A percentile compares a stretch with the other conserved stretches of the same genome.
These are phyloP conservation scores for Actias luna DNA, from an alignment of 2,888 invertebrate species.

Conservation along the genomic window DNA sequence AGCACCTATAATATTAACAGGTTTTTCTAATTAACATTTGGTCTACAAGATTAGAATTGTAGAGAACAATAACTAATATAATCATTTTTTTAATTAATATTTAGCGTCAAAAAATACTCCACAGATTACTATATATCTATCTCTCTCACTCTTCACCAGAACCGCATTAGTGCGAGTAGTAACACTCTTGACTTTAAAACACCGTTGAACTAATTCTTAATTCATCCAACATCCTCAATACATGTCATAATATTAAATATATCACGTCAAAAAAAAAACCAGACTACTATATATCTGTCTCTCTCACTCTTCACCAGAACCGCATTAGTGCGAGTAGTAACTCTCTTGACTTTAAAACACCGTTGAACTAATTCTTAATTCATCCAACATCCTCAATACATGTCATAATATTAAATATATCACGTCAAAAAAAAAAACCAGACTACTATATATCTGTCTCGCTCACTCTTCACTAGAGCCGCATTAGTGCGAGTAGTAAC, in stretches of 20 bases:
- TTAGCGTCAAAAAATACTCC: background rate
- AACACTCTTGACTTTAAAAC: background rate
- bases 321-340: slow-evolving; percentile 5
- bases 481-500: slow-evolving; percentile 3
- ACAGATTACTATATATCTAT: background rate
- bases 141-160: background rate
- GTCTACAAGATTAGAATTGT: background rate
- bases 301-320: background rate
- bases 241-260: background rate
- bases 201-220: too few relatives aligned
- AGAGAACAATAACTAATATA: background rate
- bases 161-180: slow-evolving; percentile 6
- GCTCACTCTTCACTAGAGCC: background rate
- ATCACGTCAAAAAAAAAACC: background rate
- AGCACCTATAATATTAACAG: too few relatives aligned
- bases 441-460: background rate
- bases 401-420: background rate
- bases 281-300: background rate
- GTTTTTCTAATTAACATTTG: too few relatives aligned
- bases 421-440: background rate
- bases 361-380: too few relatives aligned
- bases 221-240: too few relatives aligned
- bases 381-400: too few relatives aligned
- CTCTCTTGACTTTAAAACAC: background rate
- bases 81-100: background rate